Percentiles rank a stretch among this genome's conserved stretches.
Evolutionary conservation across 2,797 vertebrate genomes (phyloP).

Genomic region (Rhincodon typus): DNA sequence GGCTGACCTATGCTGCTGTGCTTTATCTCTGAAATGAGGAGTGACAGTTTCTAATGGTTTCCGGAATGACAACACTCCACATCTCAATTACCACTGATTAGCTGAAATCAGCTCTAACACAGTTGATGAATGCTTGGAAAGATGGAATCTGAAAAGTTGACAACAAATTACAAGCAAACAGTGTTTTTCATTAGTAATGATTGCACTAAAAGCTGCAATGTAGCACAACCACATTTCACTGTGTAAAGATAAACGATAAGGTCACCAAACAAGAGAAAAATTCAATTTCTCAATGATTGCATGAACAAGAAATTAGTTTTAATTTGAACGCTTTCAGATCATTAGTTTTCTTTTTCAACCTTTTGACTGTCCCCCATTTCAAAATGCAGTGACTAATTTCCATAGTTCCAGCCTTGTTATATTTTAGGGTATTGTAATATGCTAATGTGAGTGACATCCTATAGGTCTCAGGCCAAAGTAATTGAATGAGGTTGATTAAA

Average conservation of each 20-base stretch:
- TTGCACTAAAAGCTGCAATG: not conserved
- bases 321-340: not conserved
- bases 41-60: not conserved
- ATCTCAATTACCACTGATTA: slow-evolving; percentile 31
- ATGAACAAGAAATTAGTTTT: not conserved
- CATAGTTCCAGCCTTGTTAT: not conserved
- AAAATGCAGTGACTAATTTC: not conserved
- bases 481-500: slow-evolving; percentile 33
- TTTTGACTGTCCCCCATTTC: not conserved
- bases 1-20: not conserved
- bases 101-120: slow-evolving; percentile 1
- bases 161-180: slow-evolving; percentile 7
- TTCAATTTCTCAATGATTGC: not conserved
- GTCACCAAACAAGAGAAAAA: not conserved
- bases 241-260: not conserved
- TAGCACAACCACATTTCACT: too few species aligned
- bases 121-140: slow-evolving; percentile 30
- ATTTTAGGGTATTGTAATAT: not conserved
- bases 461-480: not conserved
- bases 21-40: slow-evolving; percentile 6
- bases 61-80: not conserved
- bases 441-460: not conserved
- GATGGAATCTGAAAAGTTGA: not conserved
- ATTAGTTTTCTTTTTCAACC: not conserved
- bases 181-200: not conserved